Percentiles rank a stretch among this genome's conserved stretches.
Evolutionary conservation across 1,140 invertebrate genomes (phyloP).

Genomic region (Drosophila nebulosa): DNA sequence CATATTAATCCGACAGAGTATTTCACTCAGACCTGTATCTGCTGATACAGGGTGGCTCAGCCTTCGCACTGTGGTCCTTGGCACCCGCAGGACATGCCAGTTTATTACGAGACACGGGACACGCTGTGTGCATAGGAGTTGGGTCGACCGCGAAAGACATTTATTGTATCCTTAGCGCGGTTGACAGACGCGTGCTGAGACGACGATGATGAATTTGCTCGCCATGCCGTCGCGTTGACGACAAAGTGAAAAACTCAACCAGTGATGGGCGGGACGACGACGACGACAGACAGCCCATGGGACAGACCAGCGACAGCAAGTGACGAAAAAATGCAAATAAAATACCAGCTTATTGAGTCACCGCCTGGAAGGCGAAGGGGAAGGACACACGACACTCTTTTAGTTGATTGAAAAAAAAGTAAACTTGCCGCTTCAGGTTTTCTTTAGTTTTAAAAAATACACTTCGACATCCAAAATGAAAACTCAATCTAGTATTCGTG

Average conservation of each 20-base stretch:
- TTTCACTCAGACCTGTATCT: conserved; percentile 53
- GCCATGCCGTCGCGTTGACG: conserved; percentile 30
- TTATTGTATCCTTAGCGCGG: conserved; percentile 76
- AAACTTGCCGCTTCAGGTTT: conserved; percentile 45
- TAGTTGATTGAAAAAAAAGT: conserved; percentile 76
- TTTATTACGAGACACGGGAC: conserved; percentile 18
- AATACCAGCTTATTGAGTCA: conserved; percentile 74
- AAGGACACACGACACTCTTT: conserved; percentile 49
- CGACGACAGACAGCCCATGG: conserved; percentile 38
- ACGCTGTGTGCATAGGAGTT: conserved; percentile 20
- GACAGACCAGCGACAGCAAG: conserved; percentile 44
- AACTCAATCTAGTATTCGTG: background rate
- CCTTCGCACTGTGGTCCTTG: background rate
- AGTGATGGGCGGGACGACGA: background rate
- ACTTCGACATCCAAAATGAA: background rate
- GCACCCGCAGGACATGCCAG: background rate
- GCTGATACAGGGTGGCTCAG: conserved; percentile 36
- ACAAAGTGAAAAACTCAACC: conserved; percentile 56
- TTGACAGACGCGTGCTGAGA: conserved; percentile 76
- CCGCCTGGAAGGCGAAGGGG: background rate
- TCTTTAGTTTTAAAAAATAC: background rate
- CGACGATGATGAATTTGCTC: conserved; percentile 74
- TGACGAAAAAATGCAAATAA: conserved; percentile 77
- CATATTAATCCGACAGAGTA: conserved; percentile 78
- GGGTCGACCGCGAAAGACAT: conserved; percentile 68